Base-by-base conservation (phyloP, 2,797 vertebrate species). In the Pipistrellus kuhlii region DNA sequence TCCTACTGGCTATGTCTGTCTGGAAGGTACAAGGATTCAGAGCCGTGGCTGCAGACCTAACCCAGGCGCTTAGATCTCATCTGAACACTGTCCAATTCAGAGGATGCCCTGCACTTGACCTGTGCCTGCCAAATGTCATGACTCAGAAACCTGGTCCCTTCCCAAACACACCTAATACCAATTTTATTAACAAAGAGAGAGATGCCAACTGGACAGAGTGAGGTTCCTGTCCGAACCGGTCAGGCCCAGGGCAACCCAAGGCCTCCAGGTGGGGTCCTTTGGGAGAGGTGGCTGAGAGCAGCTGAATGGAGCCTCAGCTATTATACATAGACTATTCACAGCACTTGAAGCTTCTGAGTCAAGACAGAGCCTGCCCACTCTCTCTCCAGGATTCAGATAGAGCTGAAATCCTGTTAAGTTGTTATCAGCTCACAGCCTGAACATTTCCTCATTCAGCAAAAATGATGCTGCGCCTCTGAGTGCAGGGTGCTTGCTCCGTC, bases 241-340 rank as follows among this genome's bases (percentile, higher is more conserved):
- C 71, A 72, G 30, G 46, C 4, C 3, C 44, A 30, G 13, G 62
- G 15, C 11, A 27, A 20, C 6, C 44, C 17, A 17, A 14, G 25
- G 12, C 14, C 8, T 32, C 53, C 8, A 32, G n/a, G 44, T n/a
- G 20, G 21, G 14, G 8, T 12, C 38, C 6, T 38, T 68, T 27
- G 46, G 48, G 30, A 72, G 35, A 76, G 25, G 32, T 2, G 8
- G 17, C 51, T 71, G 32, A 57, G 21, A 69, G 9, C 35, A 46
- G 6, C 11, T 23, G 51, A 77, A 18, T 8, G 15, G 30, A 88
- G 20, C 6, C 57, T 48, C 9, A 23, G 51, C 44, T 30, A 0
- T 2, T 38, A 3, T 2, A 4, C 23, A 46, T 3, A 10, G 30
- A 53, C 18, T 18, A 30, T 20, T 9, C 2, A 0, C 15, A 0